A percentile compares a stretch with the other conserved stretches of the same genome.
These are phyloP conservation scores for Agriopis leucophaearia DNA, from an alignment of 2,888 invertebrate genomes.

Conservation along the genomic window DNA sequence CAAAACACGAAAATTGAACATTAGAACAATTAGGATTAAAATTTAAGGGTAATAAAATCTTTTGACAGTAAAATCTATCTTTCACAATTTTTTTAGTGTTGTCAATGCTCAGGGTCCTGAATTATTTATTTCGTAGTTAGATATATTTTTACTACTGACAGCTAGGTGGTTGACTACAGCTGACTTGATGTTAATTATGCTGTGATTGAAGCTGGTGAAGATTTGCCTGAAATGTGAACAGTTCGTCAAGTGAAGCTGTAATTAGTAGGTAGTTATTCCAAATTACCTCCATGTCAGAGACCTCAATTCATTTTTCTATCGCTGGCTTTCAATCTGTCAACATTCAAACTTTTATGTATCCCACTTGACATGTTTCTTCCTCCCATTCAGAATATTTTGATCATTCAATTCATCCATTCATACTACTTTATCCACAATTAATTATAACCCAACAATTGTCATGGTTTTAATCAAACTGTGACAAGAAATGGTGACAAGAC, in stretches of 20 bases:
- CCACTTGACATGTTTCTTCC: conserved; percentile 22
- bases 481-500: conserved; percentile 24
- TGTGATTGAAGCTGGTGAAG: background rate
- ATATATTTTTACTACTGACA: too few relatives aligned
- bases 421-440: conserved; percentile 33
- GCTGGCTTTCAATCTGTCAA: conserved; percentile 13
- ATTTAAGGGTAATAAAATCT: too few relatives aligned
- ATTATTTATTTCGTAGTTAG: too few relatives aligned
- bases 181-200: too few relatives aligned
- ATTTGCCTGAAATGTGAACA: background rate
- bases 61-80: too few relatives aligned
- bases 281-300: background rate
- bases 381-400: conserved; percentile 28
- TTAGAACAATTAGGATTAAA: too few relatives aligned
- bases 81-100: too few relatives aligned
- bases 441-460: conserved; percentile 36
- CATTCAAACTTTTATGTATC: conserved; percentile 14
- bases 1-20: background rate
- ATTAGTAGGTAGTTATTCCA: background rate
- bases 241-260: background rate
- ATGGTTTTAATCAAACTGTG: conserved; percentile 34
- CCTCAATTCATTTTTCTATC: background rate
- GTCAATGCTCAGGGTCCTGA: too few relatives aligned
- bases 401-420: conserved; percentile 33
- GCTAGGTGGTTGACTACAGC: too few relatives aligned